Conservation (phyloP, 2,797 vertebrate species). For the Agapornis canus region DNA sequence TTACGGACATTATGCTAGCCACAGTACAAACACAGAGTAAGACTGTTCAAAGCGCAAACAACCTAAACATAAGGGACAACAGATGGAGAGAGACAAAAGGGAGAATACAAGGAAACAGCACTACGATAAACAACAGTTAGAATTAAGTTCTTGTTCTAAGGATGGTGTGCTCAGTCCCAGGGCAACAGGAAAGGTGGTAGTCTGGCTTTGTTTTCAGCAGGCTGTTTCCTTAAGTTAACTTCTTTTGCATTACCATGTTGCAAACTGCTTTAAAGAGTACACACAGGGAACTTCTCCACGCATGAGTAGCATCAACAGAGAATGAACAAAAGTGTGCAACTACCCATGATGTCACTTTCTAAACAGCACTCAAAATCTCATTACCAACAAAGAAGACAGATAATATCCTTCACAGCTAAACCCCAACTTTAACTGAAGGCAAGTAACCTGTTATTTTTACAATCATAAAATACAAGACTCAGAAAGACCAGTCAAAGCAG, state of each 20-base stretch:
- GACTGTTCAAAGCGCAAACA: constrained; percentile 15
- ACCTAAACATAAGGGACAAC: constrained; percentile 6
- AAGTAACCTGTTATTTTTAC: background rate
- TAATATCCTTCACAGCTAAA: background rate
- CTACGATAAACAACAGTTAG: background rate
- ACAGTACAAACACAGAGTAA: background rate
- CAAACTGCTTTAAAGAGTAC: background rate
- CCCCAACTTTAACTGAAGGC: background rate
- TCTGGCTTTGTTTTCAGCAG: background rate
- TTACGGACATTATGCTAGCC: background rate
- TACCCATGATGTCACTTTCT: background rate
- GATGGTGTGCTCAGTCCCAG: background rate
- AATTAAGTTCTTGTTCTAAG: background rate
- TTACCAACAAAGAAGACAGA: background rate
- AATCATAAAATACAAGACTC: background rate
- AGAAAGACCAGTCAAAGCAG: background rate
- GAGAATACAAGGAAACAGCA: constrained; percentile 22
- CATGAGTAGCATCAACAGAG: background rate
- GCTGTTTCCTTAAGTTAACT: background rate
- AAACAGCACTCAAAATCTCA: background rate
- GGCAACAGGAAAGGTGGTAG: background rate
- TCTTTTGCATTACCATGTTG: background rate
- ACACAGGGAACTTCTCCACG: background rate
- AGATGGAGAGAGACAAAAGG: constrained; percentile 25
- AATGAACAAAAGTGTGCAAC: background rate